Evolutionary conservation across 2,113 vertebrate genomes (phyloP), one percentile per base, ranked within the genome.

Genomic region (Hylia prasina): DNA sequence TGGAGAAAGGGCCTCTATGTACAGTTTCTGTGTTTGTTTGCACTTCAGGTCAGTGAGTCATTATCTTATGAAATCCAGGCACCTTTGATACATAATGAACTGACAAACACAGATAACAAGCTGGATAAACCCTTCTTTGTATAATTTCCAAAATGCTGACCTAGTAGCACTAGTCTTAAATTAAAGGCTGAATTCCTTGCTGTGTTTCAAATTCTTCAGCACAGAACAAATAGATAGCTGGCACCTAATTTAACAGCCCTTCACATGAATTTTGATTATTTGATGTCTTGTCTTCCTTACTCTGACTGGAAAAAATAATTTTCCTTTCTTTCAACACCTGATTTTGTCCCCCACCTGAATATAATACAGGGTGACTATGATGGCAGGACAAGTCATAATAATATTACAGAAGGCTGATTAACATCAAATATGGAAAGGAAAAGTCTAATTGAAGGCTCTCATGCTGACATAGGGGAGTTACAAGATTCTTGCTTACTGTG

Each of bases 61-160:
- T 90, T 90, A 89, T 89, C 95, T 96, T 94, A 72, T 80, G 96
- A 92, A 96, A 90, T 91, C 73, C 79, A 92, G 87, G 91, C 90
- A 91, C 86, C 95, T 97, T 96, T 96, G 96, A 96, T 95, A 96
- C 70, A 58, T 88, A 57, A 82, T 65, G 90, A 96, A 94, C 91
- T 79, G 84, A 92, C 89, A 94, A 96, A 97, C 89, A 95, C n/a
- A 96, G 97, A 97, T 97, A 97, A 95, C 68, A 57, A 85, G 53
- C 40, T 76, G 76, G 82, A 95, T 95, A 91, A 92, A 94, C 78
- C 37, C 33, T 77, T 86, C 96, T 93, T 97, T 97, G 89, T 96
- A 57, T 64, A 8, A 35, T 80, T 92, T 93, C 86, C 90, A 94
- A 89, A 93, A 72, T 48, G 56, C 60, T 96, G 92, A 89, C 95